Percentiles rank a stretch among this genome's conserved stretches.
phyloP scores from a whole-genome alignment of 1,140 invertebrate genomes.

The Leptonema lineaticorne region DNA sequence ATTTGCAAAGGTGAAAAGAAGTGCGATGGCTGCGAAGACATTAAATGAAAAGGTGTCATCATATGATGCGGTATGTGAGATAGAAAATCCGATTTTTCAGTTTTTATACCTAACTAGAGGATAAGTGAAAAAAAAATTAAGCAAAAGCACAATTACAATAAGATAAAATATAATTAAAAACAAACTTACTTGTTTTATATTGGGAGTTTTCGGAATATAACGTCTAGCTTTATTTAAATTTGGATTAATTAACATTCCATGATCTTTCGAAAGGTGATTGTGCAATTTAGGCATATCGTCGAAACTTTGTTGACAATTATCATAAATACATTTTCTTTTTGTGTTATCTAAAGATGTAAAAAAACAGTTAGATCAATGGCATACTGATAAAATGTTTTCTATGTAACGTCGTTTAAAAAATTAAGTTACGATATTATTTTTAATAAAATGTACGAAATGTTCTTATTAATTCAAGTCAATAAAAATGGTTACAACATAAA shows the following conservation, averaged over 20 bases:
- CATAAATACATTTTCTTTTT: constrained; percentile 31
- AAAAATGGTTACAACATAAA: no score
- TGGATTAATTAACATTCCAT: constrained; percentile 35
- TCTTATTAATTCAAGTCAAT: no score
- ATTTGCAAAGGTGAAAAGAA: background rate
- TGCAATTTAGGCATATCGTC: constrained; percentile 19
- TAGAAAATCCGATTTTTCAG: no score
- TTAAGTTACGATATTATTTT: background rate
- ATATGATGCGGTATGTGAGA: no score
- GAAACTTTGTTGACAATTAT: constrained; percentile 30
- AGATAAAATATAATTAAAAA: background rate
- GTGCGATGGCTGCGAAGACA: background rate
- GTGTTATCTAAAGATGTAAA: background rate
- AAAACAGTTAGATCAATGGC: background rate
- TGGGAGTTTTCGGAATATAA: background rate
- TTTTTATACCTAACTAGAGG: background rate
- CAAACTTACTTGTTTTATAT: background rate
- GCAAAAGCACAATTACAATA: background rate
- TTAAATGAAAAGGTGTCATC: no score
- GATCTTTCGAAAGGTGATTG: constrained; percentile 27
- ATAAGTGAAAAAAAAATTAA: background rate
- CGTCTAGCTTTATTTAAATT: constrained; percentile 27
- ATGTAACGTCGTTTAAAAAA: background rate
- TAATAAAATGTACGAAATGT: no score
- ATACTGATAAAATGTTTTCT: background rate